Conservation (phyloP, 2,888 invertebrate species). For the Apotomis capreana region DNA sequence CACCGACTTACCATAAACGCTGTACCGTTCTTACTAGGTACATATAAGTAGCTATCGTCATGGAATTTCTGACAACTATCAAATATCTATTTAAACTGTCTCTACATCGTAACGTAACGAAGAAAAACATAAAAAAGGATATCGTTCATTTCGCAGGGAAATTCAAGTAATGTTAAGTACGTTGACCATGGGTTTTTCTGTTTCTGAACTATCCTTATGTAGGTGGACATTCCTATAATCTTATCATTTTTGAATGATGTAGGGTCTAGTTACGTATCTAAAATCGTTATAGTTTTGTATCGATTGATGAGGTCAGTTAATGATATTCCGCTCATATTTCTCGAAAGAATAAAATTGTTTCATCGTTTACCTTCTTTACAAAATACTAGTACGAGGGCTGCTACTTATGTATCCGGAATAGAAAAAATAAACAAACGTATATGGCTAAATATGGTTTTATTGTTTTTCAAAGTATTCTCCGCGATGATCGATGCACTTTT, state of each 20-base stretch:
- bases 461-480: no score
- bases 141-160: not conserved
- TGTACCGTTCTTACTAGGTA: slow-evolving; percentile 14
- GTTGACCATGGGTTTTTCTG: not conserved
- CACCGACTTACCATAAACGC: slow-evolving; percentile 20
- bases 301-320: not conserved
- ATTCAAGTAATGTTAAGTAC: not conserved
- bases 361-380: no score
- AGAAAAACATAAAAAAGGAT: not conserved
- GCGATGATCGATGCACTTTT: no score
- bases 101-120: not conserved
- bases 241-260: slow-evolving; percentile 3
- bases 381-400: no score
- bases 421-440: slow-evolving; percentile 2
- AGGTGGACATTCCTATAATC: slow-evolving; percentile 7
- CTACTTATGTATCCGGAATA: not conserved
- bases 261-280: not conserved
- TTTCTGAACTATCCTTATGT: not conserved
- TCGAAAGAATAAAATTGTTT: no score
- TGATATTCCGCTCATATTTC: not conserved
- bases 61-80: not conserved
- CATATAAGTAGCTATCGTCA: not conserved
- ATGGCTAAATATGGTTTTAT: not conserved
- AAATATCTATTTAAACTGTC: not conserved
- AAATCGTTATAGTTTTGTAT: slow-evolving; percentile 5